These are phyloP conservation scores for Leucozona laternaria DNA, from an alignment of 2,888 invertebrate species.

Conservation along the genomic window DNA sequence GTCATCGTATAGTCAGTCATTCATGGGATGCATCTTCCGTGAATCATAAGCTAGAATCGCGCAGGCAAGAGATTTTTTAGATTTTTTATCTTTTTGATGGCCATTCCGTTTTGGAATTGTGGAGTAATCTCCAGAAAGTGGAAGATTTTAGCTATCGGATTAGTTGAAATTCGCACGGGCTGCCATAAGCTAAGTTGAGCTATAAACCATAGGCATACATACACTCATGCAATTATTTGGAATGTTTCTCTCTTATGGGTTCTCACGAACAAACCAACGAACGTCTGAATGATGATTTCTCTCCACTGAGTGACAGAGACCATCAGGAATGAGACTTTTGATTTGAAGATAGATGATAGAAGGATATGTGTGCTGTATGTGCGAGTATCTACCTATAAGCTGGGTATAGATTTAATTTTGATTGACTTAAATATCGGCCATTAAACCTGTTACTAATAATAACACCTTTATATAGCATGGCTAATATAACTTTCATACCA, in stretches of 20 bases:
- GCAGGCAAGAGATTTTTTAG: constrained; percentile 13
- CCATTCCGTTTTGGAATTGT: constrained; percentile 43
- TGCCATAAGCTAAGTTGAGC: constrained; percentile 42
- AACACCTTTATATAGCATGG: constrained; percentile 18
- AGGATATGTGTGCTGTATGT: neutral
- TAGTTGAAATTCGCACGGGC: constrained; percentile 57
- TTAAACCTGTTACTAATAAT: constrained; percentile 37
- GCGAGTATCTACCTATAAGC: neutral
- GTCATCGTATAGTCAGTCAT: constrained; percentile 1
- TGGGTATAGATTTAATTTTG: constrained; percentile 57
- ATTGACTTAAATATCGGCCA: constrained; percentile 65
- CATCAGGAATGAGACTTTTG: constrained; percentile 40
- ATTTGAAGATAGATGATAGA: constrained; percentile 33
- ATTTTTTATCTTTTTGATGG: constrained; percentile 37
- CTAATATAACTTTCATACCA: constrained; percentile 28
- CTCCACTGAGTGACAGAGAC: constrained; percentile 38
- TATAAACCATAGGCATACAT: constrained; percentile 50
- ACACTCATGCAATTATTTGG: constrained; percentile 6
- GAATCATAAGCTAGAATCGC: constrained; percentile 34
- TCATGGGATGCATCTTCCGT: constrained; percentile 21
- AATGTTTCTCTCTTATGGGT: constrained; percentile 16
- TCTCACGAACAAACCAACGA: constrained; percentile 35
- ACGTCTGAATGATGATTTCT: constrained; percentile 46
- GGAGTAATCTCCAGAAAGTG: constrained; percentile 60
- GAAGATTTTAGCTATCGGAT: constrained; percentile 58